Percentiles rank a stretch among this genome's conserved stretches.
Evolutionary conservation across 2,888 invertebrate species (phyloP).

Genomic region (Orchesella flavescens): DNA sequence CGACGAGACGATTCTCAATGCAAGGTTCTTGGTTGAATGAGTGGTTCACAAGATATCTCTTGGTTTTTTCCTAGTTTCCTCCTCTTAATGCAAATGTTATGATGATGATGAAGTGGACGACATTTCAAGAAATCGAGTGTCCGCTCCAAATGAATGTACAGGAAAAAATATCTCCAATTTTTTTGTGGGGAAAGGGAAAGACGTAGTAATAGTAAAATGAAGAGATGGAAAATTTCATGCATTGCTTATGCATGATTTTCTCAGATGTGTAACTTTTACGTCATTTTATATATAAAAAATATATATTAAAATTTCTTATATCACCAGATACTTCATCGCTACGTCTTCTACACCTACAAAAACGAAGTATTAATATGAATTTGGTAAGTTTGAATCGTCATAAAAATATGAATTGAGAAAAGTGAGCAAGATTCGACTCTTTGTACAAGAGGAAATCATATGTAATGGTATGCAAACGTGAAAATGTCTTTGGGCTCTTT

Average conservation of each 20-base stretch:
- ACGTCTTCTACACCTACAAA: too few relatives aligned
- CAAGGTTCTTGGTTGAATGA: conserved; percentile 6
- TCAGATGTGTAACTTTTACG: too few relatives aligned
- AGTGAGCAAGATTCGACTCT: too few relatives aligned
- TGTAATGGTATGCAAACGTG: conserved; percentile 29
- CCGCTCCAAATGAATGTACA: conserved; percentile 21
- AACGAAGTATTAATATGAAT: too few relatives aligned
- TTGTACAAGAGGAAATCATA: neutral
- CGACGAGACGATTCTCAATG: conserved; percentile 18
- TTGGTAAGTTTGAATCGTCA: too few relatives aligned
- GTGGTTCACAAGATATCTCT: conserved; percentile 16
- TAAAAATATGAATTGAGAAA: too few relatives aligned
- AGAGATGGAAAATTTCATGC: too few relatives aligned
- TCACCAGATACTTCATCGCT: too few relatives aligned
- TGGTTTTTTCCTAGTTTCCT: conserved; percentile 68
- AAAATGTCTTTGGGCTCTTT: conserved; percentile 29
- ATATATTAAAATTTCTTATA: too few relatives aligned
- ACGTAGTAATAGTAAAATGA: neutral
- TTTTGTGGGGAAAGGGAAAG: neutral
- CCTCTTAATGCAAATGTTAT: conserved; percentile 71
- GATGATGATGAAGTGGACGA: conserved; percentile 70
- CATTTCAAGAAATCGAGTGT: conserved; percentile 56
- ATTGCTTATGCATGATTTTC: neutral
- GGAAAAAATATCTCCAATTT: neutral
- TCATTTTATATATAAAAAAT: too few relatives aligned